Evolutionary conservation across 2,888 invertebrate species (phyloP).

Genomic region (Zygothrica quintamaculata): DNA sequence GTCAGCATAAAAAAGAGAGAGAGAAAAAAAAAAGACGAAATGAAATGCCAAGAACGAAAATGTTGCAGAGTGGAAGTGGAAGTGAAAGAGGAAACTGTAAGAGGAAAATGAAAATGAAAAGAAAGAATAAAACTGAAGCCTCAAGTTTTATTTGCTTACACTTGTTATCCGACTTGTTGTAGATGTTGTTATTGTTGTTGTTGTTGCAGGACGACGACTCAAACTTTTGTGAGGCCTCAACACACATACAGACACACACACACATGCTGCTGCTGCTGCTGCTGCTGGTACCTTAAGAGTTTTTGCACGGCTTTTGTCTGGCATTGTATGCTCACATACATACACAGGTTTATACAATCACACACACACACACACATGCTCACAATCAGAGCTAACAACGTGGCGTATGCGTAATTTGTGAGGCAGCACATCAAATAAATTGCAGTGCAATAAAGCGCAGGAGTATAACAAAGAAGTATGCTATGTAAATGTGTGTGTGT

Average conservation of each 20-base stretch:
- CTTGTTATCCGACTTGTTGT: slow-evolving; percentile 37
- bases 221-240: slow-evolving; percentile 41
- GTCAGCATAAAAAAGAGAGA: no score
- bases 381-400: slow-evolving; percentile 30
- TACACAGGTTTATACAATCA: neutral
- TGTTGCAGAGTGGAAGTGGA: no score
- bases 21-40: slow-evolving; percentile 5
- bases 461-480: neutral
- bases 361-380: slow-evolving; percentile 3
- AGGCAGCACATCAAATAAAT: slow-evolving; percentile 65
- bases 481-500: no score
- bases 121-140: neutral
- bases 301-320: slow-evolving; percentile 26
- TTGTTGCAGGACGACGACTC: no score
- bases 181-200: no score
- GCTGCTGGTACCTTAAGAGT: slow-evolving; percentile 24
- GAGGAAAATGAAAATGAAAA: neutral
- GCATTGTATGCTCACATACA: slow-evolving; percentile 15
- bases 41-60: no score
- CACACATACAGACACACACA: no score
- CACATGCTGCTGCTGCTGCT: slow-evolving; percentile 5
- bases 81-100: no score
- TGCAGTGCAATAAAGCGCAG: slow-evolving; percentile 59
- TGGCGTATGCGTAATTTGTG: slow-evolving; percentile 62
- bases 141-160: slow-evolving; percentile 49